A percentile compares a stretch with the other conserved stretches of the same genome.
Evolutionary conservation across 2,888 invertebrate species (phyloP).

Genomic region (Pachycephus smyrnensis): DNA sequence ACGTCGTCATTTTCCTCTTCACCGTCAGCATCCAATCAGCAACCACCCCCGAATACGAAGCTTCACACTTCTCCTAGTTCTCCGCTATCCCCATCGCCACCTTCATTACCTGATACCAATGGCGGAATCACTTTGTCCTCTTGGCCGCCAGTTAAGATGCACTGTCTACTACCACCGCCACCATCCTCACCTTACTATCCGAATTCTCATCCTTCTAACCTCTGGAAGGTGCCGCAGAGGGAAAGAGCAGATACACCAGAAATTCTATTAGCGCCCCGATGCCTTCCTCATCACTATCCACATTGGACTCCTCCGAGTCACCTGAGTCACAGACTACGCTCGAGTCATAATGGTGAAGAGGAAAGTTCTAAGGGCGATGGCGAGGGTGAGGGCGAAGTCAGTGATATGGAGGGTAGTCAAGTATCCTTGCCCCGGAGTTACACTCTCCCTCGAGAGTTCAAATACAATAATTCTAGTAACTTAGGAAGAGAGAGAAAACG

Average conservation of each 20-base stretch:
- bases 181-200: slow-evolving; percentile 56
- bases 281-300: slow-evolving; percentile 58
- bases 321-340: slow-evolving; percentile 44
- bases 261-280: slow-evolving; percentile 80
- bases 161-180: slow-evolving; percentile 57
- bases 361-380: slow-evolving; percentile 47
- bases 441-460: slow-evolving; percentile 87
- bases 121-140: slow-evolving; percentile 43
- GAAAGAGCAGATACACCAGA: slow-evolving; percentile 80
- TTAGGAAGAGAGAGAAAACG: slow-evolving; percentile 66
- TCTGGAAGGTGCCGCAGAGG: slow-evolving; percentile 62
- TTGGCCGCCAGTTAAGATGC: slow-evolving; percentile 65
- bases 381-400: slow-evolving; percentile 56
- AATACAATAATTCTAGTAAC: slow-evolving; percentile 70
- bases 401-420: slow-evolving; percentile 69
- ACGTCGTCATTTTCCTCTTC: slow-evolving; percentile 58
- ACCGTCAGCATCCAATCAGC: slow-evolving; percentile 57
- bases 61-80: slow-evolving; percentile 61
- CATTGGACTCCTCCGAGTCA: slow-evolving; percentile 57
- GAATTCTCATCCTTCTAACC: slow-evolving; percentile 52
- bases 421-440: slow-evolving; percentile 87
- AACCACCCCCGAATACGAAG: slow-evolving; percentile 73
- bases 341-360: slow-evolving; percentile 42
- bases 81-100: slow-evolving; percentile 48
- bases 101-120: slow-evolving; percentile 43